A percentile compares a stretch with the other conserved stretches of the same genome.
Conservation (phyloP, 1,140 invertebrate species). For the Drosophila ironensis region DNA sequence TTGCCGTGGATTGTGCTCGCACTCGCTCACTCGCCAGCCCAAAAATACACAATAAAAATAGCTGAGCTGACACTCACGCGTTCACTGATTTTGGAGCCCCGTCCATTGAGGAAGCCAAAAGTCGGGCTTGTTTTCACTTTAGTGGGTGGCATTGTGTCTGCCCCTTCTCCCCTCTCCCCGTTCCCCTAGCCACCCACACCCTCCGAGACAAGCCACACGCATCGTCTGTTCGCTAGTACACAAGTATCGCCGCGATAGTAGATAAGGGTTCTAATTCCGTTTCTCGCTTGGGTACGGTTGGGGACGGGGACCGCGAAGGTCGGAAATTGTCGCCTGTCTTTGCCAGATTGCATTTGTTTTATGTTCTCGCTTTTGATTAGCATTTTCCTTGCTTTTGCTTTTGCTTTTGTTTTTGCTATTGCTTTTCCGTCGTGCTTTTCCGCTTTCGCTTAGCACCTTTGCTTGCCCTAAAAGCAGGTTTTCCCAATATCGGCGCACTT, state of each 20-base stretch:
- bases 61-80: too few species aligned
- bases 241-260: neutral
- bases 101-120: constrained; percentile 74
- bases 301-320: constrained; percentile 31
- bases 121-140: too few species aligned
- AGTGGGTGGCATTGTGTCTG: too few species aligned
- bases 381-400: neutral
- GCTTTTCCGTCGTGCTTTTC: constrained; percentile 20
- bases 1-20: constrained; percentile 54
- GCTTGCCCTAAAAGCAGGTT: neutral
- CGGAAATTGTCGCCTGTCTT: constrained; percentile 15
- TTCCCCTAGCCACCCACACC: neutral
- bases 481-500: neutral
- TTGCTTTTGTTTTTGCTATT: constrained; percentile 4
- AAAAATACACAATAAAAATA: neutral
- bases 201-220: neutral
- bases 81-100: constrained; percentile 49
- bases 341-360: constrained; percentile 24
- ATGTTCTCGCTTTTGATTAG: constrained; percentile 3
- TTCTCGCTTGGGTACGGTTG: constrained; percentile 9
- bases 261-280: constrained; percentile 42
- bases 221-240: neutral
- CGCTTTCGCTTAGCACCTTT: constrained; percentile 27
- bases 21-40: neutral
- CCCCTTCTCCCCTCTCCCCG: too few species aligned